Evolutionary conservation across 2,113 vertebrate species (phyloP), one percentile per base, ranked within the genome.

Genomic region (Apeltes quadracus): DNA sequence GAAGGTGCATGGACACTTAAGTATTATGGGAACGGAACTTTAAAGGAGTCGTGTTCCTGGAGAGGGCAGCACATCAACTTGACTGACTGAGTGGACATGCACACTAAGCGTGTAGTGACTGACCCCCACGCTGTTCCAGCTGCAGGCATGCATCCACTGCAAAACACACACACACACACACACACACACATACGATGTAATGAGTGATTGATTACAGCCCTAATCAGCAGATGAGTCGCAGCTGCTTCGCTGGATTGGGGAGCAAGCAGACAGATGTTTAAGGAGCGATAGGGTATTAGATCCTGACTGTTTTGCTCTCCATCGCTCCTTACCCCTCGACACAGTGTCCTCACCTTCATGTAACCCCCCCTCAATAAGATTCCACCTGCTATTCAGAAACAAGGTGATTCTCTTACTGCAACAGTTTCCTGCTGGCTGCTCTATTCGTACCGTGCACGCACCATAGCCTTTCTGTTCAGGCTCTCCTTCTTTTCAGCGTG

Each of bases 221-320:
- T 75, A 84, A 77, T 81, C 69, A 76, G 79, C 76, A 83, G 82
- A 91, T 79, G 79, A 90, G 83, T 77, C 70, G 48, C 85, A 92
- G 78, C 83, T 89, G 84, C 72, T 77, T 84, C 61, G 51, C 43
- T 69, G 76, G 76, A 78, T 78, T 66, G 53, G 55, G 61, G 32
- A 77, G 51, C 62, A 64, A 70, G 74, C 43, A 59, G 64, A 78
- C 86, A 89, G 85, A 90, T 89, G 88, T 89, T 90, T 57, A 54
- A 68, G 72, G 69, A 72, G 74, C 22, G 55, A 77, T 54, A 20
- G 72, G 82, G 44, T 73, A 56, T 83, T 75, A 69, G 48, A 32
- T 32, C 54, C 25, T 22, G 34, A 61, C 3, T 22, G 39, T 27
- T 41, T 55, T 2, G 61, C 66, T 51, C 69, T 76, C 71, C 48